Conservation (phyloP, 2,888 invertebrate genomes). For the Pristionchus fissidentatus region DNA sequence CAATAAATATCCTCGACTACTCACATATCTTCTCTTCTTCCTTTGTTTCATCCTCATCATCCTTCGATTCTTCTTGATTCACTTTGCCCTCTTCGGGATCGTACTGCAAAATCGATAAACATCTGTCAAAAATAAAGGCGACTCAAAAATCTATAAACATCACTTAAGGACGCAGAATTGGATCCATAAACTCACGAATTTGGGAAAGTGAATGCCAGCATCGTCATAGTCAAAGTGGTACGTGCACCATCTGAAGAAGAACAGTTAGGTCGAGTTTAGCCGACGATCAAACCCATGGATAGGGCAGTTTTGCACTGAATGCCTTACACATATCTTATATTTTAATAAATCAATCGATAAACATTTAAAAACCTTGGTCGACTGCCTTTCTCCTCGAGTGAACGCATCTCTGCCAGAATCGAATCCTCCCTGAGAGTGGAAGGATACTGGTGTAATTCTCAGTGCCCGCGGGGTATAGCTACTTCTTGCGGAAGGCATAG, state of each 20-base stretch:
- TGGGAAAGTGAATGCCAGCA: constrained; percentile 17
- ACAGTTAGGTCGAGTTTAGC: too few species aligned
- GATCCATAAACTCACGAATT: constrained; percentile 1
- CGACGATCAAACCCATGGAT: too few species aligned
- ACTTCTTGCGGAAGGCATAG: too few species aligned
- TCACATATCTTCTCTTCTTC: neutral
- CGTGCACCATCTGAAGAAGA: constrained; percentile 31
- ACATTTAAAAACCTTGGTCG: neutral
- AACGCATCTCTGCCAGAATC: neutral
- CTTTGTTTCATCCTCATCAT: neutral
- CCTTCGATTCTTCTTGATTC: constrained; percentile 1
- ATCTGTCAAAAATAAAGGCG: too few species aligned
- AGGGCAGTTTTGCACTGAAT: too few species aligned
- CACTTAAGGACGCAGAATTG: neutral
- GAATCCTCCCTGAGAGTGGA: constrained; percentile 19
- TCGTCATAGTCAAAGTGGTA: constrained; percentile 16
- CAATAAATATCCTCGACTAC: neutral
- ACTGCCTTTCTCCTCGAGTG: constrained; percentile 6
- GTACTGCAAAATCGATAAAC: neutral
- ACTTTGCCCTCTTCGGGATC: constrained; percentile 24
- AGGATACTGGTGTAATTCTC: too few species aligned
- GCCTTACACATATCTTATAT: too few species aligned
- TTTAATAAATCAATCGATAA: too few species aligned
- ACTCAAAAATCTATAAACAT: neutral
- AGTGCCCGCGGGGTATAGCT: too few species aligned